phyloP scores from a whole-genome alignment of 2,888 invertebrate genomes.

The Spodoptera exigua region DNA sequence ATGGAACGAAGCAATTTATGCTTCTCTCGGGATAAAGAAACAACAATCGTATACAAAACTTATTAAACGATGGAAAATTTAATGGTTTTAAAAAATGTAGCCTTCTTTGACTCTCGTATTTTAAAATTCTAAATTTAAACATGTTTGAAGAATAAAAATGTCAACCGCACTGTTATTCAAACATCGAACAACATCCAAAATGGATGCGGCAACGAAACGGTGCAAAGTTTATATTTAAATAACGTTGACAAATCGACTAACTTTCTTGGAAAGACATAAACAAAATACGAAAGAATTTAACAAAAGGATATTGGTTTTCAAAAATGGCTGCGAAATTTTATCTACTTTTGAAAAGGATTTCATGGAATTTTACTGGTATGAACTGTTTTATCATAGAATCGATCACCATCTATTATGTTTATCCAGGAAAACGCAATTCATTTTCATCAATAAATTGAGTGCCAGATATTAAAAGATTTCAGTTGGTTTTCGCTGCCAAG shows the following conservation, averaged over 20 bases:
- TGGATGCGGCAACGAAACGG: constrained; percentile 11
- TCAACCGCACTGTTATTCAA: constrained; percentile 16
- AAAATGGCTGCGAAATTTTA: constrained; percentile 15
- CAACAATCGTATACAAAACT: constrained; percentile 24
- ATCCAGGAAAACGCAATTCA: too few species aligned
- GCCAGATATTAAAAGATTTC: too few species aligned
- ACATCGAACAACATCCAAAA: constrained; percentile 8
- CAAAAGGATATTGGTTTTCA: constrained; percentile 30
- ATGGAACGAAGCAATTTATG: constrained; percentile 39
- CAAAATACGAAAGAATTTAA: constrained; percentile 37
- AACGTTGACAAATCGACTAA: constrained; percentile 51
- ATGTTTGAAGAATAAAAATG: constrained; percentile 11
- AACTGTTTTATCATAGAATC: too few species aligned
- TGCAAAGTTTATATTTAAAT: constrained; percentile 48
- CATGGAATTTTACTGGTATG: constrained; percentile 6
- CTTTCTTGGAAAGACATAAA: constrained; percentile 43
- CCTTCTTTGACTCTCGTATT: constrained; percentile 11
- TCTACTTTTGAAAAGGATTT: constrained; percentile 8
- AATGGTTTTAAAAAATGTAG: constrained; percentile 32
- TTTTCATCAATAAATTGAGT: too few species aligned
- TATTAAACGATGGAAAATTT: constrained; percentile 40
- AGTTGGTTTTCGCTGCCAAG: too few species aligned
- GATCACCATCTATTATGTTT: too few species aligned
- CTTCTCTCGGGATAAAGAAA: constrained; percentile 35
- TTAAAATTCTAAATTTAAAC: constrained; percentile 12